Base-by-base conservation (phyloP, 2,888 invertebrate genomes). In the Sclerodermus sp. region DNA sequence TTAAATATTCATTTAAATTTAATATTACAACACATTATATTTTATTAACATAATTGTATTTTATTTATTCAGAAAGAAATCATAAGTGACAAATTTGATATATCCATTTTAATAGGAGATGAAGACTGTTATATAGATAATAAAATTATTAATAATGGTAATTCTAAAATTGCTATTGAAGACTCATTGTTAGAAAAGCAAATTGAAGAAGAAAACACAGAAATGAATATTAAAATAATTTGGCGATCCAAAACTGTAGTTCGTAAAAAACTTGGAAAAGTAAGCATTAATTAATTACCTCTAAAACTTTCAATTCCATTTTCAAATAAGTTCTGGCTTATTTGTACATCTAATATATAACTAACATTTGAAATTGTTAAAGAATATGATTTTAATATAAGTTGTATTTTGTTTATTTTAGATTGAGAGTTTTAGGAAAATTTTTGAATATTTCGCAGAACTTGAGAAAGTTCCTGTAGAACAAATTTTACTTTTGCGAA, bases 381-480 rank as follows among this genome's bases (percentile, higher is more conserved):
- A 16, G 13, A 36, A 34, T 38, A 43, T 41, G 42, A 38, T 29
- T 41, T 10, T 37, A 9, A 12, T 36, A 31, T 47, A 30, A 23
- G 30, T 31, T 9, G 34, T 1, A 47, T 38, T 34, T 10, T 13
- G 12, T 34, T 12, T 32, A n/a, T 66, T 62, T 9, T 47, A 76
- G 76, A 56, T 65, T 46, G 73, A 75, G 47, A 62, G 64, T 30
- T 60, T 76, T 2, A 49, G 50, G 41, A 63, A 60, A 47, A 49
- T 74, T 34, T 76, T 72, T 43, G 48, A 70, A 14, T 47, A 72
- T 53, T 74, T 73, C 51, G 68, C 74, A 8, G 48, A 67, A 31
- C 32, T 68, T 18, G 74, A 74, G 44, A 55, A 60, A 31, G 68
- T 76, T 39, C 47, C 69, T 4, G 50, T 64, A 30, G 62, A 70